These are phyloP conservation scores for Pinna nobilis DNA, from an alignment of 1,140 invertebrate genomes.

Conservation along the genomic window DNA sequence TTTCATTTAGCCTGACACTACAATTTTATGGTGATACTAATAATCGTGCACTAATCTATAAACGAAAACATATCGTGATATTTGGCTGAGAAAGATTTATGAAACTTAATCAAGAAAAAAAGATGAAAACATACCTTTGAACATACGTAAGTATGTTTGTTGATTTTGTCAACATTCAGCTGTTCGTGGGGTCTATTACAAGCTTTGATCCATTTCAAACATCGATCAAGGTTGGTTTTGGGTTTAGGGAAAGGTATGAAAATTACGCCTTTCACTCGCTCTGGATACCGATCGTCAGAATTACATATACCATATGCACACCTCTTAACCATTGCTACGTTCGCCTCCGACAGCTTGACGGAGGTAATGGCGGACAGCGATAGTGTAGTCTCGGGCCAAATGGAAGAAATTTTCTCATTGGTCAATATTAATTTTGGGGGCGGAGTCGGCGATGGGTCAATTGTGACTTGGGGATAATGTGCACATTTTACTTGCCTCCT, in stretches of 20 bases:
- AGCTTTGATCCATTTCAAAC: conserved; percentile 28
- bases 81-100: background rate
- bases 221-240: conserved; percentile 13
- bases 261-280: conserved; percentile 18
- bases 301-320: conserved; percentile 40
- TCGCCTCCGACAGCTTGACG: no score
- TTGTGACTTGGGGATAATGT: no score
- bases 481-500: no score
- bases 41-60: background rate
- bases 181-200: conserved; percentile 32
- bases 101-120: background rate
- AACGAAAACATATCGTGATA: background rate
- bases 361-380: no score
- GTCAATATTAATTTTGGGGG: background rate
- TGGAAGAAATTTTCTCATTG: background rate
- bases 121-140: conserved; percentile 28
- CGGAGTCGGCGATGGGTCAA: background rate
- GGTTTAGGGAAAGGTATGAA: conserved; percentile 42
- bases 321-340: conserved; percentile 35
- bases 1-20: background rate
- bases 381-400: no score
- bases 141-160: conserved; percentile 27
- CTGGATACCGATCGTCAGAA: conserved; percentile 29
- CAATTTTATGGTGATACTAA: background rate
- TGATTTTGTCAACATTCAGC: conserved; percentile 33